Percentiles rank a stretch among this genome's conserved stretches.
Evolutionary conservation across 2,888 invertebrate genomes (phyloP).

Genomic region (Cataglyphis albicans): DNA sequence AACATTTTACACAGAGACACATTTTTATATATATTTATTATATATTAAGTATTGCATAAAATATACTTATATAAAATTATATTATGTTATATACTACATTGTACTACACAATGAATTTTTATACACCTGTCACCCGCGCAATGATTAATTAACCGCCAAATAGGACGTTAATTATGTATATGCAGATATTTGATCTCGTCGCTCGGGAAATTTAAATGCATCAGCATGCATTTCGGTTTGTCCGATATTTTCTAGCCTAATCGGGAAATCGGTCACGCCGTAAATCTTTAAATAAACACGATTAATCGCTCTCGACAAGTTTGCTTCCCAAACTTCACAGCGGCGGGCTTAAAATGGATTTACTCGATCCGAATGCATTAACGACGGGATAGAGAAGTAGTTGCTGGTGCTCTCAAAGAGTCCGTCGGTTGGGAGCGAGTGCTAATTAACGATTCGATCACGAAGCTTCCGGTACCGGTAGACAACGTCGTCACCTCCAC

Average conservation of each 20-base stretch:
- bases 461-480: slow-evolving; percentile 69
- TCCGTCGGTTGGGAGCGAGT: slow-evolving; percentile 66
- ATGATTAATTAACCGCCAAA: neutral
- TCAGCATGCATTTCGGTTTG: neutral
- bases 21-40: neutral
- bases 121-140: neutral
- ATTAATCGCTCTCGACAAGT: slow-evolving; percentile 71
- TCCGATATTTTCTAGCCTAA: slow-evolving; percentile 43
- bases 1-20: neutral
- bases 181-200: neutral
- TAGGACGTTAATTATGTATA: neutral
- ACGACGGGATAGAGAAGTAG: slow-evolving; percentile 64
- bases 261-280: slow-evolving; percentile 60
- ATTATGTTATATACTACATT: neutral
- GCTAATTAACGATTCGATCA: slow-evolving; percentile 77
- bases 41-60: neutral
- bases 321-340: slow-evolving; percentile 54
- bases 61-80: neutral
- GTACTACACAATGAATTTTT: neutral
- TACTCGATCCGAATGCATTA: slow-evolving; percentile 76
- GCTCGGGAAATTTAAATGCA: slow-evolving; percentile 11
- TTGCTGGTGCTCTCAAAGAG: slow-evolving; percentile 72
- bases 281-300: slow-evolving; percentile 68
- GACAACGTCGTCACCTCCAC: slow-evolving; percentile 71
- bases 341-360: slow-evolving; percentile 71